Evolutionary conservation across 2,888 invertebrate species (phyloP), one percentile per base, ranked within the genome.

Genomic region (Eupeodes luniger): DNA sequence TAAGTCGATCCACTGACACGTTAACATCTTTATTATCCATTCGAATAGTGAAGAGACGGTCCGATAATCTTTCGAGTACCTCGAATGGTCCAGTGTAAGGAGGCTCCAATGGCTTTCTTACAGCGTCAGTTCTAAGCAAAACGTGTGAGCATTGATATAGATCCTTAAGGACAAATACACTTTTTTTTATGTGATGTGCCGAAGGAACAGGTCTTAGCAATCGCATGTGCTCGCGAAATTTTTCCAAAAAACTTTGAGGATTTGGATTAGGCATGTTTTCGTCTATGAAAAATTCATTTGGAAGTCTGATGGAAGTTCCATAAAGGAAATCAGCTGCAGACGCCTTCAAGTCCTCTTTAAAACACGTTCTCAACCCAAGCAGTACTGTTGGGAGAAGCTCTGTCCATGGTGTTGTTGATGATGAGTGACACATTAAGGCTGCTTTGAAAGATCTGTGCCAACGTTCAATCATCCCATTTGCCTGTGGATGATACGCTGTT

Each of bases 381-480:
- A 93, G 85, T 5, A 92, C 91, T 9, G 90, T 89, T 0, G 93
- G 92, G 5, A 94, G 90, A 5, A 87, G 69, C 5, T 90, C 89
- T 0, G 89, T 70, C 92, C 93, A 93, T n/a, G 88, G 72, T 9
- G 85, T 81, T 2, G 76, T 78, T 19, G 19, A 19, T 0, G 19
- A 19, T 0, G 82, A 69, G 47, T 91, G 90, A 76, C 91, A 90
- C 77, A 77, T 91, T 34, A 93, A 84, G 0, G 94, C 92, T 0
- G 93, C 90, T 90, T 93, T 94, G 72, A 94, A 86, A 9, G 91
- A 91, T 2, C 94, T 89, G 85, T 94, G 94, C 78, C 92, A 91
- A 5, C 93, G 89, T 85, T 94, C 93, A 5, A 84, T 59, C 75
- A 80, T 57, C 12, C 64, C 64, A 19, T 64, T 64, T 0, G 44